Conservation (phyloP, 2,113 vertebrate species). For the Cromileptes altivelis region DNA sequence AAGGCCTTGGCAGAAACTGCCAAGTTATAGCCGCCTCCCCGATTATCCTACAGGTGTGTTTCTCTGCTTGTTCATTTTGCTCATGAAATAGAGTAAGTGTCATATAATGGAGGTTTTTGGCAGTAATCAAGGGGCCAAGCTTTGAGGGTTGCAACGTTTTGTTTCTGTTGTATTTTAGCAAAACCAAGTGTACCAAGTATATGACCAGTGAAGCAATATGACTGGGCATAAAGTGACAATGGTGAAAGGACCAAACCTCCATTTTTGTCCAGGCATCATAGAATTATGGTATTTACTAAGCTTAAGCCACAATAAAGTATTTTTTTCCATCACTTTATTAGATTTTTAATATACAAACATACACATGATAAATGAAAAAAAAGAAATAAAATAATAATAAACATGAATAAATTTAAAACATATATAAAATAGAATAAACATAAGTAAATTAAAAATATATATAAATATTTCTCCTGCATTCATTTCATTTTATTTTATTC, state of each 20-base stretch:
- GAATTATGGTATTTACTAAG: background rate
- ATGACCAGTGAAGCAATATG: background rate
- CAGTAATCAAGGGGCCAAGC: background rate
- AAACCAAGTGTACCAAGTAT: background rate
- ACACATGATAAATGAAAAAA: no score
- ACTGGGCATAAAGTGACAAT: background rate
- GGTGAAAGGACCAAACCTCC: background rate
- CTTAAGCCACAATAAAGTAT: no score
- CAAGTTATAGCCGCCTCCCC: conserved; percentile 86
- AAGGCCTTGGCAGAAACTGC: conserved; percentile 85
- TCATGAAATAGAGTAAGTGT: background rate
- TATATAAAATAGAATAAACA: no score
- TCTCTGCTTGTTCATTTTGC: background rate
- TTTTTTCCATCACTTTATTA: no score
- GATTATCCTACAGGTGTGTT: conserved; percentile 82
- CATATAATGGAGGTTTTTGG: background rate
- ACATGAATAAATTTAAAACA: no score
- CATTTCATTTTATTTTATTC: no score
- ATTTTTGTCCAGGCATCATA: background rate
- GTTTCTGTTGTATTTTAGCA: background rate
- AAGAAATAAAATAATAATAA: no score
- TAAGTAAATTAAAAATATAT: no score
- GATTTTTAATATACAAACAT: no score
- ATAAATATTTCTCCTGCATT: background rate
- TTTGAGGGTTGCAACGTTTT: background rate